phyloP scores from a whole-genome alignment of 2,797 vertebrate genomes.

The Myotis planiceps region DNA sequence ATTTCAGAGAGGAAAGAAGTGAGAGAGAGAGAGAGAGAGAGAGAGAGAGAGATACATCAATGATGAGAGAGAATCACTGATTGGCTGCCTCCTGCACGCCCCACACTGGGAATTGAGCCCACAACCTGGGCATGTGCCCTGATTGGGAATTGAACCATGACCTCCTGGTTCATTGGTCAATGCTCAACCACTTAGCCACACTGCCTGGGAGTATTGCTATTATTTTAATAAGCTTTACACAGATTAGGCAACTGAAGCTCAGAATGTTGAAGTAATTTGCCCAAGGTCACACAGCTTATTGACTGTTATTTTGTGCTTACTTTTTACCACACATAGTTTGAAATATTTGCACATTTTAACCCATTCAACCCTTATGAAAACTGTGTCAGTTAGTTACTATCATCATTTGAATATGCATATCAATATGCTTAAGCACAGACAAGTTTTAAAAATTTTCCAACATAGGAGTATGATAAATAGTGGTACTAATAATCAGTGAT shows the following conservation, averaged over 20 bases:
- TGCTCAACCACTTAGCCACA: no score
- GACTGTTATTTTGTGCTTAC: neutral
- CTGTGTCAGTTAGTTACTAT: neutral
- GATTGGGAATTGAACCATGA: no score
- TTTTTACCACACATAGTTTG: neutral
- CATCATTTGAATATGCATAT: neutral
- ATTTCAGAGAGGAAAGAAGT: no score
- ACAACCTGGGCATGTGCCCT: no score
- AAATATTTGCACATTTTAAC: neutral
- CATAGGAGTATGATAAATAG: neutral
- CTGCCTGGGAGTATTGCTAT: neutral
- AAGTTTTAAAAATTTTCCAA: neutral
- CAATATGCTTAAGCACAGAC: neutral
- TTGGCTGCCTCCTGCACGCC: no score
- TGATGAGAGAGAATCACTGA: no score
- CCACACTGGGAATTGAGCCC: no score
- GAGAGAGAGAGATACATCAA: no score
- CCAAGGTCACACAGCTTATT: neutral
- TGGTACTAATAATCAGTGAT: neutral
- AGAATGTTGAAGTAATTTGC: neutral
- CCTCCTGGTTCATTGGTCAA: no score
- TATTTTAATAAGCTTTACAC: neutral
- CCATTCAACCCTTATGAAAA: neutral
- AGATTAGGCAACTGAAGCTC: neutral
- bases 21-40: no score